Conservation (phyloP, 2,113 vertebrate species). For the Pica pica region DNA sequence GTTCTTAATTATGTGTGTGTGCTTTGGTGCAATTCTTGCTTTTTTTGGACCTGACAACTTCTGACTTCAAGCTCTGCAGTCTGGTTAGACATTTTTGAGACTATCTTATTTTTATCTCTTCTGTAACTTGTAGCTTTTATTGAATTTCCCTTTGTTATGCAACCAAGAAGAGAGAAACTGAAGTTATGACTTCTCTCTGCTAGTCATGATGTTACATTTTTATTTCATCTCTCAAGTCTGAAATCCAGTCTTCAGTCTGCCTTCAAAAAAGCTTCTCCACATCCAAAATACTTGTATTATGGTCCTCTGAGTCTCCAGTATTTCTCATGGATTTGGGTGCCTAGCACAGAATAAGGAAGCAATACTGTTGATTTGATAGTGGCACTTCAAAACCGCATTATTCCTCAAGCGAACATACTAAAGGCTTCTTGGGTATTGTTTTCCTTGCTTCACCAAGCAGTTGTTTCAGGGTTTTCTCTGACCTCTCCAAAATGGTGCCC, state of each 20-base stretch:
- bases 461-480: background rate
- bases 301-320: background rate
- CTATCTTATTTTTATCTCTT: constrained; percentile 27
- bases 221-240: constrained; percentile 17
- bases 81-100: background rate
- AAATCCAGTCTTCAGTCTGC: background rate
- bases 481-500: background rate
- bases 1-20: background rate
- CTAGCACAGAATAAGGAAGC: background rate
- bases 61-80: background rate
- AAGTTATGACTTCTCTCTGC: constrained; percentile 23
- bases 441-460: background rate
- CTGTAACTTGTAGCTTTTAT: constrained; percentile 35
- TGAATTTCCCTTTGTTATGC: constrained; percentile 29
- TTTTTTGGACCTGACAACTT: background rate
- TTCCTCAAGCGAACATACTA: background rate
- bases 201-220: constrained; percentile 38
- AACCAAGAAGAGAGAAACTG: background rate
- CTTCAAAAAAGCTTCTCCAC: constrained; percentile 24
- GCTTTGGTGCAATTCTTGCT: background rate
- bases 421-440: background rate
- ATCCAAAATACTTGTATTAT: background rate
- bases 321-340: constrained; percentile 12
- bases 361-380: constrained; percentile 19
- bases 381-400: constrained; percentile 7